Conservation (phyloP, 2,888 invertebrate genomes). For the Hemicrepidius hirtus region DNA sequence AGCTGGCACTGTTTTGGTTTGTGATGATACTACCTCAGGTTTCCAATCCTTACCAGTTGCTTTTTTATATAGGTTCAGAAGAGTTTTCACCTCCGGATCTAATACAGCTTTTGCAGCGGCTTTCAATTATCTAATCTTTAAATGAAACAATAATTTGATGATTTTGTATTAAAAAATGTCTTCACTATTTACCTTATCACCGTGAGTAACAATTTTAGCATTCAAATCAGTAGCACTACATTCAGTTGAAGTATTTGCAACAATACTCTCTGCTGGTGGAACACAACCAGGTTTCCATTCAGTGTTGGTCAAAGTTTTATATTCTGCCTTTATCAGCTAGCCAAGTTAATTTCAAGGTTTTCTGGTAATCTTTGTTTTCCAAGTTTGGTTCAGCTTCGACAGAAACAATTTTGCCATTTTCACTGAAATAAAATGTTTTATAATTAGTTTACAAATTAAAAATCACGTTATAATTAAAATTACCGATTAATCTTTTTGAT, state of each 20-base stretch:
- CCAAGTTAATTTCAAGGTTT: constrained; percentile 97
- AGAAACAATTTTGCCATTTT: constrained; percentile 78
- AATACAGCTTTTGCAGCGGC: constrained; percentile 72
- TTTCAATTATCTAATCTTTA: constrained; percentile 59
- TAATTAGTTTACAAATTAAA: not conserved
- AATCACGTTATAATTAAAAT: constrained; percentile 36
- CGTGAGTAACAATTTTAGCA: constrained; percentile 71
- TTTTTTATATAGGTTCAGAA: constrained; percentile 76
- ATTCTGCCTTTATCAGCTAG: constrained; percentile 81
- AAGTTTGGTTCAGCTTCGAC: constrained; percentile 90
- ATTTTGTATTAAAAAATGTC: no score
- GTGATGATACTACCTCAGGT: constrained; percentile 63
- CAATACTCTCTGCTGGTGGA: constrained; percentile 3
- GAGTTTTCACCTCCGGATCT: constrained; percentile 75
- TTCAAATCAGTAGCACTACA: constrained; percentile 60
- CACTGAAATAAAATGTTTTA: constrained; percentile 63
- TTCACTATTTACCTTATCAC: constrained; percentile 70
- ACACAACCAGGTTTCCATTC: constrained; percentile 76
- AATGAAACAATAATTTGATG: constrained; percentile 8
- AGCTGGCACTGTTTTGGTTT: not conserved
- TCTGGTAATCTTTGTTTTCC: constrained; percentile 97
- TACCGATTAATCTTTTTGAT: constrained; percentile 87
- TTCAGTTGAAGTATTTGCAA: not conserved
- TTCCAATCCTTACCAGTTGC: constrained; percentile 78
- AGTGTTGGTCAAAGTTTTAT: constrained; percentile 74